Percentiles rank a stretch among this genome's conserved stretches.
phyloP scores from a whole-genome alignment of 1,140 invertebrate genomes.

The Sitophilus oryzae region DNA sequence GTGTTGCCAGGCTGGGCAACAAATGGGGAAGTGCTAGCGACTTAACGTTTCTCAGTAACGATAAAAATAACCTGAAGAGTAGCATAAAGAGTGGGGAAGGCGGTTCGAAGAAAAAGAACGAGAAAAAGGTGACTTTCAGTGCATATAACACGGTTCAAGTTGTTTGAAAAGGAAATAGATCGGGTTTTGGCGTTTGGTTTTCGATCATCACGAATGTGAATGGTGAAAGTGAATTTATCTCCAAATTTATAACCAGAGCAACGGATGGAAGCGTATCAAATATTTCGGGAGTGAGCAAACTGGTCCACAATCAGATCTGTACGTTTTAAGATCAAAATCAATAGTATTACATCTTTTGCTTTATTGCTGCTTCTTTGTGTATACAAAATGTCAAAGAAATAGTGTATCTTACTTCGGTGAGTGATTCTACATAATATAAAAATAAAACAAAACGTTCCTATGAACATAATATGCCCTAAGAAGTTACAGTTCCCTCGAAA shows the following conservation, averaged over 20 bases:
- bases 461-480: no score
- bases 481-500: no score
- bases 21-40: conserved; percentile 36
- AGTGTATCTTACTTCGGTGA: no score
- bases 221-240: conserved; percentile 12
- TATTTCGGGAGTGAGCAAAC: background rate
- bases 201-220: conserved; percentile 7
- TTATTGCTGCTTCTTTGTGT: no score
- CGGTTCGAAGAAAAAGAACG: conserved; percentile 34
- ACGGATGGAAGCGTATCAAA: background rate
- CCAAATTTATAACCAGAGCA: background rate
- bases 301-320: background rate
- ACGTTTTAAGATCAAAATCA: no score
- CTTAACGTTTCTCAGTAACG: conserved; percentile 21
- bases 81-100: conserved; percentile 40
- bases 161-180: conserved; percentile 43
- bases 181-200: background rate
- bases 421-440: no score
- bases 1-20: conserved; percentile 10
- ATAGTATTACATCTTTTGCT: no score
- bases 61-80: conserved; percentile 39
- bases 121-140: conserved; percentile 67
- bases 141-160: conserved; percentile 67
- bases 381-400: no score
- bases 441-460: no score